Conservation (phyloP, 2,888 invertebrate genomes). For the Synanthedon myopaeformis region DNA sequence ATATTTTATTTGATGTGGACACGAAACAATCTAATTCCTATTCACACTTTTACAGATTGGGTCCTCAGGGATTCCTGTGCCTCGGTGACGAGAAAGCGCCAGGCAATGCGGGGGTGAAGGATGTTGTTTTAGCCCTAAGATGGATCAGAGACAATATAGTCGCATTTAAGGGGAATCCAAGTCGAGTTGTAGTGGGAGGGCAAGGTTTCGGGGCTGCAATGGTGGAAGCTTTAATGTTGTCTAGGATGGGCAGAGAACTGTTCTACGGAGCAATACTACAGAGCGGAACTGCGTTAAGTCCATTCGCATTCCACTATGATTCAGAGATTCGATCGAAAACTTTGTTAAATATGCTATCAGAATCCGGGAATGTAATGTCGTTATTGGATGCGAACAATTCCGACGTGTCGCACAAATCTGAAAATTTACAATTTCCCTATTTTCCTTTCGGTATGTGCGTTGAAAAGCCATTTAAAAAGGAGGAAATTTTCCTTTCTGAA, state of each 20-base stretch:
- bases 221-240: constrained; percentile 38
- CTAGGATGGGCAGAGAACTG: constrained; percentile 32
- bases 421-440: constrained; percentile 34
- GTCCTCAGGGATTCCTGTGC: constrained; percentile 49
- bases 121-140: constrained; percentile 41
- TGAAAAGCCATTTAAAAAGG: constrained; percentile 35
- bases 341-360: constrained; percentile 18
- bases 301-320: constrained; percentile 54
- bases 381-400: constrained; percentile 20
- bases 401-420: constrained; percentile 26
- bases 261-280: constrained; percentile 52
- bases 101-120: constrained; percentile 53
- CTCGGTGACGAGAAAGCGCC: constrained; percentile 37
- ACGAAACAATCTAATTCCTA: no score
- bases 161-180: constrained; percentile 51
- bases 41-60: constrained; percentile 25
- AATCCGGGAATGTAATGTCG: constrained; percentile 12
- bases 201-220: constrained; percentile 54
- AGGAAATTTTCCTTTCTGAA: constrained; percentile 37
- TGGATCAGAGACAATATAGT: constrained; percentile 58
- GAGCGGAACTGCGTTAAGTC: constrained; percentile 48
- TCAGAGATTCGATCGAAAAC: constrained; percentile 31
- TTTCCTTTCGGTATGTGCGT: constrained; percentile 49
- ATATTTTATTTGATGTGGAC: no score
- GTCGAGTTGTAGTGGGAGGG: constrained; percentile 42